Evolutionary conservation across 2,113 vertebrate genomes (phyloP), one percentile per base, ranked within the genome.

Genomic region (Girardinichthys multiradiatus): DNA sequence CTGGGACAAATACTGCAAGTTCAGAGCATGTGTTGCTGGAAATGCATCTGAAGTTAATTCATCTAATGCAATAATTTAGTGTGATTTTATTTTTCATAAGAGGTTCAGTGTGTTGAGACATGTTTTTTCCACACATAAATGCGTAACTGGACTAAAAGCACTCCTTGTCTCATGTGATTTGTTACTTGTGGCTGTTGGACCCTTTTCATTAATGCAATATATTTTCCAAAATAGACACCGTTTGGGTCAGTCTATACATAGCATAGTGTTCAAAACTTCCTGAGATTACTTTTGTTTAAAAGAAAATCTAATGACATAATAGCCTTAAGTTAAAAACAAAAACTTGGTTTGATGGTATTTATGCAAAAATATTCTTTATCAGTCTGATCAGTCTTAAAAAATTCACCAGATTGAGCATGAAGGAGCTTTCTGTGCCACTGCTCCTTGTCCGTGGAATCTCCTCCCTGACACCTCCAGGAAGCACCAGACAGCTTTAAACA

Each of bases 1-100:
- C 64, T 90, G 90, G 91, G 92, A 90, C 45, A 58, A 75, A 72
- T 59, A 62, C 72, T 71, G 76, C 74, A 57, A 79, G 67, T 72
- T 77, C 74, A 73, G 75, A 80, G 82, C 70, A 82, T 83, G 70
- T 74, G 72, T 80, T 86, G 74, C 77, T 78, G 86, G 72, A 83
- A 87, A 75, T 73, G 74, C 77, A 39, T 85, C 83, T 87, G 82
- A 72, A 86, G 62, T 82, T 29, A 76, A 69, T 83, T 86, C 39
- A 64, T 72, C 24, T 76, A 29, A 82, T 77, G 73, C 72, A 78
- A 54, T 54, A 11, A 11, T 54, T 54, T 54, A 10, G 24, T 54
- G 19, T 51, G 48, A 51, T 54, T 54, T 19, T 48, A 31, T 70
- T 65, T 64, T 51, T 69, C 13, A 65, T 29, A 51, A 27, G 42